These are phyloP conservation scores for Anableps anableps DNA, from an alignment of 2,797 vertebrate species.

Conservation along the genomic window DNA sequence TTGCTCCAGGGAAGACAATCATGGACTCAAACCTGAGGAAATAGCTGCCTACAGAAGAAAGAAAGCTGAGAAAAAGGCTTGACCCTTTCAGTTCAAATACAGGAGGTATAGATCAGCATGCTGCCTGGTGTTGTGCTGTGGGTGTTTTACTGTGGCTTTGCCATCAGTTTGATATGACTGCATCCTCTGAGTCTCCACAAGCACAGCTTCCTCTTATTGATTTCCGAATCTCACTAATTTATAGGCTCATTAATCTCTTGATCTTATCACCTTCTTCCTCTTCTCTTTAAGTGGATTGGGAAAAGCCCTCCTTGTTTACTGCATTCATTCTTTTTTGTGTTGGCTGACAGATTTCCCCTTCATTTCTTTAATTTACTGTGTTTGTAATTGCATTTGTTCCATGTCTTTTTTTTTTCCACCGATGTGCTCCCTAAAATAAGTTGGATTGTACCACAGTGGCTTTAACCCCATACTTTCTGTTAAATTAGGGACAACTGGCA, in stretches of 20 bases:
- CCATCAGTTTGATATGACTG: conserved; percentile 31
- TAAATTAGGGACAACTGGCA: conserved; percentile 83
- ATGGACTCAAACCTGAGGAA: conserved; percentile 85
- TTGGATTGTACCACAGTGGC: neutral
- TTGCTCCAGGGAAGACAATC: conserved; percentile 83
- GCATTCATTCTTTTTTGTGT: conserved; percentile 37
- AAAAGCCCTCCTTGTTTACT: conserved; percentile 40
- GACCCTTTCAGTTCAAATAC: conserved; percentile 64
- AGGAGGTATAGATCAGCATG: conserved; percentile 81
- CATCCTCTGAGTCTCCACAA: conserved; percentile 4
- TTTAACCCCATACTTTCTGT: conserved; percentile 25
- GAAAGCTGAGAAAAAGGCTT: conserved; percentile 87
- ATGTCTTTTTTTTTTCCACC: conserved; percentile 1
- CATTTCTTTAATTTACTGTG: conserved; percentile 4
- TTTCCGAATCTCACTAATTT: conserved; percentile 32
- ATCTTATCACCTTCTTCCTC: conserved; percentile 59
- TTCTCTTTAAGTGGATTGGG: conserved; percentile 60
- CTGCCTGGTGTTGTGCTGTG: conserved; percentile 60
- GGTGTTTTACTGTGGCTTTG: conserved; percentile 26
- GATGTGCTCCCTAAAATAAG: neutral
- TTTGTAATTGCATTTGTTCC: conserved; percentile 7
- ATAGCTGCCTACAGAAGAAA: conserved; percentile 85
- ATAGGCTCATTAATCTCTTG: conserved; percentile 60
- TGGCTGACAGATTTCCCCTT: conserved; percentile 19
- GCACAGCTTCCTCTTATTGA: conserved; percentile 29